Conservation (phyloP, 1,140 invertebrate genomes). For the Tachypleus tridentatus region DNA sequence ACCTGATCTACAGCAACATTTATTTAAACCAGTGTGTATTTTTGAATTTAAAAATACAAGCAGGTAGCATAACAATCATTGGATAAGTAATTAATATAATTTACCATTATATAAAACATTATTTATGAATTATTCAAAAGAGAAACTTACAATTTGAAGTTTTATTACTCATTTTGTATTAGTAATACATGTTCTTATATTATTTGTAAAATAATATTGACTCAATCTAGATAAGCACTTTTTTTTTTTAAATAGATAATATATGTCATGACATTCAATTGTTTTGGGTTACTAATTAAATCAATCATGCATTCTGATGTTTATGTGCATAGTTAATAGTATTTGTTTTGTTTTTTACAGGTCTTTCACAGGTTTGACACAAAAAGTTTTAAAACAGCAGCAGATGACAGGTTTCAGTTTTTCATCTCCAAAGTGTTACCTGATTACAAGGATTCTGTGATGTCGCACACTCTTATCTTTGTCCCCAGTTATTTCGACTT, state of each 20-base stretch:
- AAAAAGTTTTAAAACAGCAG: slow-evolving; percentile 40
- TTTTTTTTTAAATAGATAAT: not conserved
- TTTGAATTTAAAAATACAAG: too few relatives aligned
- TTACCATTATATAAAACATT: too few relatives aligned
- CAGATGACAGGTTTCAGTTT: slow-evolving; percentile 75
- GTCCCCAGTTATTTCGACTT: slow-evolving; percentile 94
- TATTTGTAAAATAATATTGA: too few relatives aligned
- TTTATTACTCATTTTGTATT: too few relatives aligned
- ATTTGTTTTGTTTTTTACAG: slow-evolving; percentile 31
- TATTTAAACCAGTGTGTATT: too few relatives aligned
- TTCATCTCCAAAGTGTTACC: slow-evolving; percentile 76
- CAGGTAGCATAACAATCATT: too few relatives aligned
- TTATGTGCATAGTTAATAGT: not conserved
- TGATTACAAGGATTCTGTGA: slow-evolving; percentile 58
- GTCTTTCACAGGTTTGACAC: slow-evolving; percentile 53
- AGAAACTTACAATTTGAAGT: too few relatives aligned
- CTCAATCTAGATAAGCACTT: too few relatives aligned
- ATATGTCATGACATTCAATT: not conserved
- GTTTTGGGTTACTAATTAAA: slow-evolving; percentile 22
- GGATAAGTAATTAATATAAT: too few relatives aligned
- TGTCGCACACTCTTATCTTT: slow-evolving; percentile 79
- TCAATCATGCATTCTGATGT: not conserved
- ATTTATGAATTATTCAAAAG: too few relatives aligned
- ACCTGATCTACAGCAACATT: too few relatives aligned
- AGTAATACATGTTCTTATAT: too few relatives aligned